Conservation (phyloP, 2,113 vertebrate species). For the Salvelinus namaycush region DNA sequence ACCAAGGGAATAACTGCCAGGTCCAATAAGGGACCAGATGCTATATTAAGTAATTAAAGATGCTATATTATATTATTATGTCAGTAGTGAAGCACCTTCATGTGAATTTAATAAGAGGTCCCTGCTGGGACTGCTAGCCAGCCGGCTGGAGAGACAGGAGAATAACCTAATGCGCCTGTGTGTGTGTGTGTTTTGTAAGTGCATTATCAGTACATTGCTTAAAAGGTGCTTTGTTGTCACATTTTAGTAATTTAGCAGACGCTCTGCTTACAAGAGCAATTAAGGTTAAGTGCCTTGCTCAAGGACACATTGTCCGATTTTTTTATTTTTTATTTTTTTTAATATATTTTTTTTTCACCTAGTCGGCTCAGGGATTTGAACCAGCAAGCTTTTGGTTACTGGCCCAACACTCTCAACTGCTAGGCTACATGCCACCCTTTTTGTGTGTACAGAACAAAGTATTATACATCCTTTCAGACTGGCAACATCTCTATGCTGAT, state of each 20-base stretch:
- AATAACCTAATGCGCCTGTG: not conserved
- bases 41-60: no score
- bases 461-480: not conserved
- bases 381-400: no score
- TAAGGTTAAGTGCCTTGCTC: no score
- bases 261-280: no score
- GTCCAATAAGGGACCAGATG: conserved; percentile 1
- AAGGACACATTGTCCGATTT: no score
- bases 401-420: no score
- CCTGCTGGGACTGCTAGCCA: not conserved
- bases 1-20: not conserved
- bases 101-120: conserved; percentile 1
- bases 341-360: no score
- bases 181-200: not conserved
- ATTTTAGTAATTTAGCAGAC: no score
- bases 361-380: no score
- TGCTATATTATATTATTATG: not conserved
- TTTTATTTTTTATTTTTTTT: no score
- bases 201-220: not conserved
- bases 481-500: not conserved
- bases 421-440: no score
- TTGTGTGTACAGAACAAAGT: not conserved
- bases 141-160: not conserved
- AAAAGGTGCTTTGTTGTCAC: not conserved
- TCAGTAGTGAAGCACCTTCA: not conserved